phyloP scores from a whole-genome alignment of 2,113 vertebrate genomes.

The Aspidoscelis tigris region DNA sequence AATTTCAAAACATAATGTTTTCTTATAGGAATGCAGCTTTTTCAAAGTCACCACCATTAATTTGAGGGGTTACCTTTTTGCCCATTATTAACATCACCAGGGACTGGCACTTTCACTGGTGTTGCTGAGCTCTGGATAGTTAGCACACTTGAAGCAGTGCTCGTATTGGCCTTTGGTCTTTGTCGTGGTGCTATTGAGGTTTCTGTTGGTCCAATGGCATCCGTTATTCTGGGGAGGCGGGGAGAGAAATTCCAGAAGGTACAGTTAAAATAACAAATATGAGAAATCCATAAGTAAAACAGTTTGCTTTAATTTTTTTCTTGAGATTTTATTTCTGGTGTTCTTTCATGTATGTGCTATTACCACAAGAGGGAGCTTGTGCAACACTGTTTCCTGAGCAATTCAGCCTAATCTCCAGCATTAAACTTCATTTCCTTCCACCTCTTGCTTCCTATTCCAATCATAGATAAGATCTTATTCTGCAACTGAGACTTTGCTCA shows the following conservation, averaged over 20 bases:
- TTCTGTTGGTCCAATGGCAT: constrained; percentile 93
- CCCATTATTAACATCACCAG: constrained; percentile 80
- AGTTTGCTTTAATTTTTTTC: not conserved
- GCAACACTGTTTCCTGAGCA: not conserved
- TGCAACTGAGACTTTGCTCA: no score
- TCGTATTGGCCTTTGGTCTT: constrained; percentile 89
- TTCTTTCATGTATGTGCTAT: not conserved
- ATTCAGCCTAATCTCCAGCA: not conserved
- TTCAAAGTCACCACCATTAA: not conserved
- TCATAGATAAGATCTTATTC: no score
- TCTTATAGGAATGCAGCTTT: not conserved
- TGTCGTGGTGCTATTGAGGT: constrained; percentile 97
- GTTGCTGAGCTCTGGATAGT: constrained; percentile 87
- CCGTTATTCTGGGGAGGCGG: constrained; percentile 86
- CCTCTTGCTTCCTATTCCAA: no score
- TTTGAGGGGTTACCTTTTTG: constrained; percentile 82
- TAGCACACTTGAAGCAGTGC: constrained; percentile 80
- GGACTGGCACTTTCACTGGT: constrained; percentile 87
- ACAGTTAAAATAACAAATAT: not conserved
- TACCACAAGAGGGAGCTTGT: constrained; percentile 42
- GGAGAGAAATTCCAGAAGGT: not conserved
- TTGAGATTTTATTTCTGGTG: not conserved
- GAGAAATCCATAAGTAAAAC: not conserved
- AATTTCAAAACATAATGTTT: not conserved
- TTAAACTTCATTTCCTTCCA: no score